phyloP scores from a whole-genome alignment of 2,888 invertebrate species.

The Brenthis ino region DNA sequence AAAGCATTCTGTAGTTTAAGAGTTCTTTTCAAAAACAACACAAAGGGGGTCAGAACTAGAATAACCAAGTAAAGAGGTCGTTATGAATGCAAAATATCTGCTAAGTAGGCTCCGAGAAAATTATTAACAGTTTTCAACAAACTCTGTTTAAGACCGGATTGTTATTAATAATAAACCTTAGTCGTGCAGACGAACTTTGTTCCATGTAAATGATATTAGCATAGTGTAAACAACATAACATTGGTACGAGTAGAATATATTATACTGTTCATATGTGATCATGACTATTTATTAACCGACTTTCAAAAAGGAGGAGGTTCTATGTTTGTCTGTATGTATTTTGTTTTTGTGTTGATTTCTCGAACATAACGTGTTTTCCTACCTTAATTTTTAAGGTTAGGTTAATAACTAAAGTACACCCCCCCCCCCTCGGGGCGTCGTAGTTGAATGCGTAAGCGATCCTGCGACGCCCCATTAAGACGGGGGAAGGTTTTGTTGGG shows the following conservation, averaged over 20 bases:
- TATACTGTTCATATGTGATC: conserved; percentile 6
- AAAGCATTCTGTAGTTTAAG: conserved; percentile 5
- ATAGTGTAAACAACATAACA: conserved; percentile 19
- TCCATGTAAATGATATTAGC: conserved; percentile 15
- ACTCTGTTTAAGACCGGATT: conserved; percentile 19
- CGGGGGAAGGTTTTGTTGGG: no score
- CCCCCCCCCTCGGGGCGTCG: no score
- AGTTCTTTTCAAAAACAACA: conserved; percentile 18
- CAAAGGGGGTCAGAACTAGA: conserved; percentile 29
- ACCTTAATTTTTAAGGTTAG: no score
- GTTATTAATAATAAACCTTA: conserved; percentile 22
- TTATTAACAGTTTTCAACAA: conserved; percentile 17
- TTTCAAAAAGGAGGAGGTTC: no score
- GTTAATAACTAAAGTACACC: no score
- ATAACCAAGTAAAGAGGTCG: conserved; percentile 30
- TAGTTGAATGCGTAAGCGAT: no score
- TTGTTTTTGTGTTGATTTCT: no score
- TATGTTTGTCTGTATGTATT: no score
- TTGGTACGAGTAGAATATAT: conserved; percentile 2
- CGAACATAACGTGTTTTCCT: no score
- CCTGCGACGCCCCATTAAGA: no score
- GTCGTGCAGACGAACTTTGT: conserved; percentile 14
- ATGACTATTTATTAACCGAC: conserved; percentile 7
- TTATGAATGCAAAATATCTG: conserved; percentile 29
- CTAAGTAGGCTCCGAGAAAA: conserved; percentile 24